Base-by-base conservation (phyloP, 2,797 vertebrate genomes). In the Ptychadena robeensis region DNA sequence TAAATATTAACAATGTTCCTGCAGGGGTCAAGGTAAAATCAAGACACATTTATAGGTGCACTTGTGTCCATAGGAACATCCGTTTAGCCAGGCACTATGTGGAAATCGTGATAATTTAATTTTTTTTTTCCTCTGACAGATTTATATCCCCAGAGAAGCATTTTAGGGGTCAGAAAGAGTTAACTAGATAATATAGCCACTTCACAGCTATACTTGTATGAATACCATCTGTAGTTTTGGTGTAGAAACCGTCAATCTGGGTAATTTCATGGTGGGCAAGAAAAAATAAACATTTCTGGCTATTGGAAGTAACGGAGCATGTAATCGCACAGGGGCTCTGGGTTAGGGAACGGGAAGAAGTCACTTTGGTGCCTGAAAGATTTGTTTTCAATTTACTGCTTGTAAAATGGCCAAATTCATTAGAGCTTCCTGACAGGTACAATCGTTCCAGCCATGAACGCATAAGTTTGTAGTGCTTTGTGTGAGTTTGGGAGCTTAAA, bases 221-320 rank as follows among this genome's bases (percentile, higher is more conserved):
- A 30, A 82, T 74, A 74, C 38, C 80, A 82, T 82, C 25, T 82
- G 80, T 68, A 59, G 28, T 32, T 75, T 59, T 27, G 44, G 30
- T 27, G 53, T 57, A 18, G 40, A 74, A 74, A 32, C 3, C 64
- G 57, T 75, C 63, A 74, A 59, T 82, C 71, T 75, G 64, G 37
- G 63, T 44, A 82, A 67, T 81, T 74, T 81, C 80, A 81, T 27
- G 61, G 61, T 74, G 44, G 31, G 69, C 73, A 57, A 67, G 63
- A 12, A 82, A 75, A 82, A 82, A 82, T 82, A 82, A 82, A 69
- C 80, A 82, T 82, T 66, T 32, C 38, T 27, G 32, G 72, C 71
- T 81, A 35, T 73, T 73, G 71, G 74, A 81, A 71, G 73, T 63
- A 73, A 30, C 80, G 57, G 70, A 64, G 40, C 44, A 27, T 82